Evolutionary conservation across 1,140 invertebrate genomes (phyloP), one percentile per base, ranked within the genome.

Genomic region (Temnothorax nylanderi): DNA sequence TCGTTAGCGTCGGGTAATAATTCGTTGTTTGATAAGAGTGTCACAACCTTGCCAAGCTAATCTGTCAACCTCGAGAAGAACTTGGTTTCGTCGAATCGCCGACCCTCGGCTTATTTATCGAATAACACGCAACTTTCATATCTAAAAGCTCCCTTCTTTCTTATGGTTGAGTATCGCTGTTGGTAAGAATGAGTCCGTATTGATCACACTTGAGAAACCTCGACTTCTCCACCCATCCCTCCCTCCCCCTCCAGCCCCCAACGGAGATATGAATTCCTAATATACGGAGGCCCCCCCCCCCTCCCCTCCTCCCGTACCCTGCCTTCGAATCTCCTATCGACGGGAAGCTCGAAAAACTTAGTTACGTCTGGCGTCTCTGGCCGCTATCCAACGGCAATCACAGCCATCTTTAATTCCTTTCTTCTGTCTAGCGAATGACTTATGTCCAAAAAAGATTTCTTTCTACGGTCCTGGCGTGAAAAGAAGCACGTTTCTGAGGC

Each of bases 181-280:
- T 87, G 69, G 86, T 89, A 93, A 93, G 90, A 94, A 93, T 90
- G 88, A 94, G 84, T 86, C 67, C 49, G 89, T 94, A 94, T 94
- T 91, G 93, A 94, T 94, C 92, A 94, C 88, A 92, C 88, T 93
- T 92, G 91, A 92, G 91, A 89, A 89, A 81, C 86, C 87, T 88
- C 88, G 74, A 67, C 78, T 90, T 67, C 72, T 67, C 87, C 88
- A 75, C 72, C 51, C 72, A 5, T 5, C 13, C 65, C 6, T 2
- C 71, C 16, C 37, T 21, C 37, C 37, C 7, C 37, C 64, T 18
- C 72, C 37, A 58, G 44, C 74, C 60, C 69, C 80, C 86, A 90
- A 65, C 81, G 76, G 86, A 93, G 93, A 93, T 94, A 94, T 94
- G 93, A 94, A 94, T 94, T 94, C 91, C 91, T 93, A 94, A 94